Percentiles rank a stretch among this genome's conserved stretches.
phyloP scores from a whole-genome alignment of 2,113 vertebrate genomes.

The Solea senegalensis region DNA sequence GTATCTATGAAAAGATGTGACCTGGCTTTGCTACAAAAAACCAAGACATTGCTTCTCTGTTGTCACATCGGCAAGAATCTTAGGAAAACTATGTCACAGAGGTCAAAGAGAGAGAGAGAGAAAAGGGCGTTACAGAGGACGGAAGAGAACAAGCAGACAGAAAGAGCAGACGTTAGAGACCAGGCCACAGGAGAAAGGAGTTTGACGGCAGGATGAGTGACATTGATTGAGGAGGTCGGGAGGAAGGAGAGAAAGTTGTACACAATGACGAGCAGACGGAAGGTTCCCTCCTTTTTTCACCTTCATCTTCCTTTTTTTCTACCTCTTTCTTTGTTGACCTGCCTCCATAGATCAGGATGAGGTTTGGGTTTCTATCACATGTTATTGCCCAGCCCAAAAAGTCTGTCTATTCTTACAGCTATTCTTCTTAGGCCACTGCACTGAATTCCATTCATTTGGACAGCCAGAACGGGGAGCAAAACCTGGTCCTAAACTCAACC shows the following conservation, averaged over 20 bases:
- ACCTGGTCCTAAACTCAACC: no score
- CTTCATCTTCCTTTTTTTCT: slow-evolving; percentile 50
- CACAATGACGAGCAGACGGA: slow-evolving; percentile 10
- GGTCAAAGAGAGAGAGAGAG: slow-evolving; percentile 27
- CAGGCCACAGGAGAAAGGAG: background rate
- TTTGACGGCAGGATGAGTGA: background rate
- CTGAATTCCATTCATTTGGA: no score
- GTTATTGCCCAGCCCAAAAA: background rate
- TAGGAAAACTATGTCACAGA: slow-evolving; percentile 50
- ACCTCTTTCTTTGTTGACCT: background rate
- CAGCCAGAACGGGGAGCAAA: no score
- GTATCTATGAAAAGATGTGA: slow-evolving; percentile 40
- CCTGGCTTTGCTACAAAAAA: slow-evolving; percentile 13
- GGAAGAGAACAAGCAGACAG: background rate
- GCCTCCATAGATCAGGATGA: background rate
- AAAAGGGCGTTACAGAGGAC: background rate
- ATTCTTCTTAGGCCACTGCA: no score
- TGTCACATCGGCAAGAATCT: slow-evolving; percentile 38
- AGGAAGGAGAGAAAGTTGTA: slow-evolving; percentile 25
- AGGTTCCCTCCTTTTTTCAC: slow-evolving; percentile 4
- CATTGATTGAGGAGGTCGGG: slow-evolving; percentile 12
- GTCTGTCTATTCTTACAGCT: background rate
- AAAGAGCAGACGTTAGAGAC: background rate
- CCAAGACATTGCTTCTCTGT: slow-evolving; percentile 11
- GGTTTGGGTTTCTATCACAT: slow-evolving; percentile 49